Percentiles rank a stretch among this genome's conserved stretches.
Conservation (phyloP, 1,140 invertebrate genomes). For the Magallana ariakensis region DNA sequence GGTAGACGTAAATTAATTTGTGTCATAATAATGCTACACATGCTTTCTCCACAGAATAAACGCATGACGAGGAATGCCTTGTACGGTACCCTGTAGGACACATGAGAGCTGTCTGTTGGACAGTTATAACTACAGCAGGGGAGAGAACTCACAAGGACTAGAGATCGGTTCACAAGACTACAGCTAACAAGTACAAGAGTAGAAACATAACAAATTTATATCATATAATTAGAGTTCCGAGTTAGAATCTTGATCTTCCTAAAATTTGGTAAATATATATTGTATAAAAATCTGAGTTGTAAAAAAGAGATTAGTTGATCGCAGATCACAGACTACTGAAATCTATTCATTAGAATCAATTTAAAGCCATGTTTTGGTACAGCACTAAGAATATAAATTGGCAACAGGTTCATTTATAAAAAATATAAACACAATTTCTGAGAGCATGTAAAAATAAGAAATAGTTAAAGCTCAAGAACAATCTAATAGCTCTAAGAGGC, state of each 20-base stretch:
- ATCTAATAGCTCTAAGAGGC: neutral
- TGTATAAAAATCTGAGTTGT: no score
- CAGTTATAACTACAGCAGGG: neutral
- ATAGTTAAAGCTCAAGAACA: neutral
- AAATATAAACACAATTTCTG: no score
- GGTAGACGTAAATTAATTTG: conserved; percentile 8
- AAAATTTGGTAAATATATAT: no score
- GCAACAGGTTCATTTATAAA: no score
- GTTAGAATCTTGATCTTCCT: no score
- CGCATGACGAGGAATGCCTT: conserved; percentile 10
- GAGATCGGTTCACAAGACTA: neutral
- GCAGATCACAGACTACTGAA: no score
- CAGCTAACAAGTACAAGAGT: neutral
- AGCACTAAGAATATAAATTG: no score
- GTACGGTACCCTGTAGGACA: conserved; percentile 6
- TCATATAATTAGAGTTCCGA: neutral
- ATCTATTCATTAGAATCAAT: no score
- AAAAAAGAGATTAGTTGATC: no score
- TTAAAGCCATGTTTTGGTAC: no score
- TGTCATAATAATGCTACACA: neutral
- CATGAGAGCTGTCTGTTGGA: neutral
- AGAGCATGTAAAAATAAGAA: neutral
- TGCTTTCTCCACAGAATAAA: conserved; percentile 14
- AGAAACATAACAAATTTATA: neutral
- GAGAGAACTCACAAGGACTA: neutral